phyloP scores from a whole-genome alignment of 2,113 vertebrate genomes.

The Centropus unirufus region DNA sequence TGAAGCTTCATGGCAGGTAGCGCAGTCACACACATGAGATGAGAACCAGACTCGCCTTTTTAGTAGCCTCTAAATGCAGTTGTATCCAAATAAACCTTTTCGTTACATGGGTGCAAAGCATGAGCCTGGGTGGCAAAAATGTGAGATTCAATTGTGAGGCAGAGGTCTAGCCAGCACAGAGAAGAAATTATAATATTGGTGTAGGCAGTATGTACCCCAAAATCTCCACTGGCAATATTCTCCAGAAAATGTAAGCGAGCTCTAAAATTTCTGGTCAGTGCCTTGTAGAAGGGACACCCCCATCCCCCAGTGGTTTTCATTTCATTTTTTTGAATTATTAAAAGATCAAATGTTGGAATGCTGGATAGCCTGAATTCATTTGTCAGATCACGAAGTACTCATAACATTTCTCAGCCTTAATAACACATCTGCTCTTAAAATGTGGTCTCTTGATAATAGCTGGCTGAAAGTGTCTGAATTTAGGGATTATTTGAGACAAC shows the following conservation, averaged over 20 bases:
- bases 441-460: constrained; percentile 86
- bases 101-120: neutral
- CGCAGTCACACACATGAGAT: neutral
- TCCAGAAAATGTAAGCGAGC: neutral
- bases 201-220: neutral
- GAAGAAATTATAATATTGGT: neutral
- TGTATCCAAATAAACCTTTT: neutral
- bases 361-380: constrained; percentile 81
- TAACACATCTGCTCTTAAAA: constrained; percentile 89
- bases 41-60: neutral
- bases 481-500: constrained; percentile 88
- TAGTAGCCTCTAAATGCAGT: neutral
- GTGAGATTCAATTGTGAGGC: accelerated
- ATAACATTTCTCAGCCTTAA: constrained; percentile 87
- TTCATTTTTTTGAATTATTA: constrained; percentile 77
- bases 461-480: constrained; percentile 87
- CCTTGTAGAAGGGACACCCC: neutral
- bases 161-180: neutral
- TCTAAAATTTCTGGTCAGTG: constrained; percentile 23
- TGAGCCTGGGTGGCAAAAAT: neutral
- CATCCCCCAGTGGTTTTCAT: constrained; percentile 34
- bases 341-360: constrained; percentile 81
- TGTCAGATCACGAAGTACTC: constrained; percentile 87
- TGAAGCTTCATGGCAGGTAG: neutral
- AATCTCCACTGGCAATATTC: neutral